phyloP scores from a whole-genome alignment of 2,113 vertebrate genomes.

The Lontra canadensis region DNA sequence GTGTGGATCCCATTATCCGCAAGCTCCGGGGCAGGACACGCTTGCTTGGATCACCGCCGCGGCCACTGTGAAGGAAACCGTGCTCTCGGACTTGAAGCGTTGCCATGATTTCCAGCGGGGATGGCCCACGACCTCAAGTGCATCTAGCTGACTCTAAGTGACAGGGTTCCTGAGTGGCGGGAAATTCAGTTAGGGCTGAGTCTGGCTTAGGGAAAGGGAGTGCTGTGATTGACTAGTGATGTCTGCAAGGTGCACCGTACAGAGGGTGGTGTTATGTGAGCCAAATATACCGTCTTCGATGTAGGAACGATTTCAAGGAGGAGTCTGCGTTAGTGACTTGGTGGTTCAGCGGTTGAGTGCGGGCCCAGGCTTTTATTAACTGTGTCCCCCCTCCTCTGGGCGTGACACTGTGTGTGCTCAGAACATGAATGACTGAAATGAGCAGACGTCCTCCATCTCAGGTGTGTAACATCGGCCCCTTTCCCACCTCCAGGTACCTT shows the following conservation, averaged over 20 bases:
- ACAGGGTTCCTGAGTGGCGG: background rate
- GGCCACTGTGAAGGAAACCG: background rate
- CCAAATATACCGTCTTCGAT: background rate
- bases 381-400: background rate
- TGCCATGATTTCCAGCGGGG: background rate
- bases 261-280: background rate
- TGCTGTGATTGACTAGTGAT: background rate
- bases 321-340: background rate
- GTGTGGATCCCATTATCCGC: accelerated
- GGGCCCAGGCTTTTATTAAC: background rate
- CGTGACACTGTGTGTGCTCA: no score
- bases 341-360: background rate
- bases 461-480: background rate
- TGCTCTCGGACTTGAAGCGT: background rate
- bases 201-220: background rate
- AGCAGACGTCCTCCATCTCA: background rate
- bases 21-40: background rate
- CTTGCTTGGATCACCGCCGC: background rate
- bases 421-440: accelerated
- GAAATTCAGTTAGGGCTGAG: background rate
- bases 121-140: background rate
- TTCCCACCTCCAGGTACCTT: conserved; percentile 86
- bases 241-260: background rate
- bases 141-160: background rate
- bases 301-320: background rate